Evolutionary conservation across 2,888 invertebrate species (phyloP), one percentile per base, ranked within the genome.

Genomic region (Hyposoter dolosus): DNA sequence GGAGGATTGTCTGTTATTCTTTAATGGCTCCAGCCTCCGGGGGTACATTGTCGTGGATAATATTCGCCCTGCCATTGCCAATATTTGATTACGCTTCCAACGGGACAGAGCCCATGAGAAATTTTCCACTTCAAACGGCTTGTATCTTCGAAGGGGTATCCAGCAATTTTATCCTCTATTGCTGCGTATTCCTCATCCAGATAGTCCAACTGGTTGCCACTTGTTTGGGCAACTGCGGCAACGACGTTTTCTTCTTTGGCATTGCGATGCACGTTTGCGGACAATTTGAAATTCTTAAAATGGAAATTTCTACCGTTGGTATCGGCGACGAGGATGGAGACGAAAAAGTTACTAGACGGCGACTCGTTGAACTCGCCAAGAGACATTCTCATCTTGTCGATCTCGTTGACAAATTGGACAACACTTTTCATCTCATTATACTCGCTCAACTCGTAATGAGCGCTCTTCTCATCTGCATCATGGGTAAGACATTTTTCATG

Each of bases 201-300:
- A 71, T 87, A 19, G 77, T 89, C 50, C 89, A 89, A 76, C 75
- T 87, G 50, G 82, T 90, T 50, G 80, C 88, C n/a, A 88, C 88
- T 23, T 88, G 88, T 23, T 79, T 89, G 17, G 88, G 86, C 12
- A 87, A 89, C 53, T 87, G 88, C 23, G 92, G 92, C 17, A 90
- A 90, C 45, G 92, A 93, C 68, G 89, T 91, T 15, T 90, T 93
- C 72, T 89, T 94, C 56, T 92, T 93, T 60, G 89, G 90, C 17
- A 77, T 92, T 7, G 83, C 91, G 3, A 91, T 93, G 90, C 93
- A 94, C 35, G 77, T 93, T 3, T 93, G 93, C 75, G 93, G 92
- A 5, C 93, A 93, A 53, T 89, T 93, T 28, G 91, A 92, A 65
- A 81, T 93, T 56, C 83, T 93, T 0, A 90, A 89, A 63, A 83